Evolutionary conservation across 2,888 invertebrate species (phyloP).

Genomic region (Ormyrus nitidulus): DNA sequence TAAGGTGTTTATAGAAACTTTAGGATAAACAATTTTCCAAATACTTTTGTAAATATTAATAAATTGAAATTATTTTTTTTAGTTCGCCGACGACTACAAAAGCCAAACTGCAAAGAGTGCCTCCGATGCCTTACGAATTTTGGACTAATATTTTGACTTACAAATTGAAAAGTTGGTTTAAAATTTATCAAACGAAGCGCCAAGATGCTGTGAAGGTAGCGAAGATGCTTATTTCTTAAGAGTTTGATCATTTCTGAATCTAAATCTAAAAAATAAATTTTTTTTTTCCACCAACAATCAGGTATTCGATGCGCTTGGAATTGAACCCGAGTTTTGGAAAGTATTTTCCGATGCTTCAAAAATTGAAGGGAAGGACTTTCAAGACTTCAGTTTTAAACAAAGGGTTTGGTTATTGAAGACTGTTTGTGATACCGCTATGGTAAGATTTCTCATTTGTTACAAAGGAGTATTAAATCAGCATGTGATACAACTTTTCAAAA

Average conservation of each 20-base stretch:
- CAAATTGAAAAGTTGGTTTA: constrained; percentile 77
- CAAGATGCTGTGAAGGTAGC: constrained; percentile 63
- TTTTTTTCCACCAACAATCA: constrained; percentile 59
- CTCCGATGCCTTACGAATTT: constrained; percentile 78
- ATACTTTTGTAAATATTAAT: not conserved
- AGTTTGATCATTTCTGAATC: too few relatives aligned
- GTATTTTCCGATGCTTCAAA: constrained; percentile 77
- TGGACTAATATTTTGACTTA: constrained; percentile 77
- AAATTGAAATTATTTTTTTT: constrained; percentile 34
- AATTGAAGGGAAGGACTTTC: constrained; percentile 76
- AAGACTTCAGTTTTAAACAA: constrained; percentile 76
- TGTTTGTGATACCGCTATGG: constrained; percentile 77
- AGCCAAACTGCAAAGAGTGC: constrained; percentile 74
- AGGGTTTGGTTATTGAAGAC: constrained; percentile 79
- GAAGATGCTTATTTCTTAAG: not conserved
- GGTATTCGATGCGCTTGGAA: constrained; percentile 76
- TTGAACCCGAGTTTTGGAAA: constrained; percentile 78
- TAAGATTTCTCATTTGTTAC: constrained; percentile 47
- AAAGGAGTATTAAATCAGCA: too few relatives aligned
- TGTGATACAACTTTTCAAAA: too few relatives aligned
- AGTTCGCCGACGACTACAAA: constrained; percentile 71
- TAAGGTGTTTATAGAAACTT: constrained; percentile 70
- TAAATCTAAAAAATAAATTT: not conserved
- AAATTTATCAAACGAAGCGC: constrained; percentile 73
- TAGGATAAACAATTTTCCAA: not conserved